Base-by-base conservation (phyloP, 2,888 invertebrate species). In the Scrobipalpa atriplicella region DNA sequence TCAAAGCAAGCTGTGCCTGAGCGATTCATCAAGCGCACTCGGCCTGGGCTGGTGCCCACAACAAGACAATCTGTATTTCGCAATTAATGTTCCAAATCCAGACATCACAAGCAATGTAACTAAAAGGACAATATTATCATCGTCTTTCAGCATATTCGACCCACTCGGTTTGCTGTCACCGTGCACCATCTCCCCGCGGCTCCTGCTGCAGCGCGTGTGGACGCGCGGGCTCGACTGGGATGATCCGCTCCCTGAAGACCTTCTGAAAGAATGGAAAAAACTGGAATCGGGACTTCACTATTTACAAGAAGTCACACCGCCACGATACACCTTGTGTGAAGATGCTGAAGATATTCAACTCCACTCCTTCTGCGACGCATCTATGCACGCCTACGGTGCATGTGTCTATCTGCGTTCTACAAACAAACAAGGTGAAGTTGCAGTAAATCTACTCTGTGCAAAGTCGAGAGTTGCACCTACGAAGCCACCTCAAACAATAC, bases 321-420 rank as follows among this genome's bases (percentile, higher is more conserved):
- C 19, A 11, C 19, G 67, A 38, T 8, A 38, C 21, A 63, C 65
- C 8, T 7, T 65, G 38, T 67, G 66, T 21, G 61, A 66, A 13
- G 19, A 61, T 39, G 19, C 66, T 9, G 38, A 7, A 0, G 29
- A 16, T 13, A 64, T 64, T 13, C 58, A 69, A 51, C 43, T 71
- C 7, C 67, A 71, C 39, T 52, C 62, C 9, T 71, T 69, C 19
- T 54, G 61, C 16, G 68, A 71, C 65, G 68, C 67, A n/a, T 69
- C 67, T 0, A 18, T 65, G 18, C 21, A 16, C 5, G 69, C 69
- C 10, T 69, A 70, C 36, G 70, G 69, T 8, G 66, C 68, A 11
- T 69, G 68, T 19, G 39, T 65, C 6, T 67, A 70, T 16, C 38
- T 38, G n/a, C 36, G 60, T 6, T 60, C 60, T 2, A 38, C 38